Evolutionary conservation across 2,797 vertebrate species (phyloP).

Genomic region (Squalus acanthias): DNA sequence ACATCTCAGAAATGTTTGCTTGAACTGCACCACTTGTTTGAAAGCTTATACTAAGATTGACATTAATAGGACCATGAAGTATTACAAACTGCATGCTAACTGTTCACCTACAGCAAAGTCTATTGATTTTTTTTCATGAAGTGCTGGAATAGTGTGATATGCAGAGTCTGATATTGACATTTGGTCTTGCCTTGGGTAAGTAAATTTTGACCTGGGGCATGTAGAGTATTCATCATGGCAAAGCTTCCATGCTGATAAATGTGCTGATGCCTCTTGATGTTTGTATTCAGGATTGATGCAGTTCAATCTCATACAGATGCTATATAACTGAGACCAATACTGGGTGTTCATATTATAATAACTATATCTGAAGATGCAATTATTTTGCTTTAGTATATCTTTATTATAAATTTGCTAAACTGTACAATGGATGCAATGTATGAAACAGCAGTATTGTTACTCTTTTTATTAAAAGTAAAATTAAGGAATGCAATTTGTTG

Average conservation of each 20-base stretch:
- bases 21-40: neutral
- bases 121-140: conserved; percentile 39
- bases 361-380: neutral
- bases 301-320: neutral
- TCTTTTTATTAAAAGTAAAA: neutral
- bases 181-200: conserved; percentile 34
- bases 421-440: neutral
- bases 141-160: conserved; percentile 35
- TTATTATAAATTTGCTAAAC: neutral
- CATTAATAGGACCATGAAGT: conserved; percentile 28
- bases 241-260: conserved; percentile 16
- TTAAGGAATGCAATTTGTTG: neutral
- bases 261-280: neutral
- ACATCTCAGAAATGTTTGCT: neutral
- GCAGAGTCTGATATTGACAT: conserved; percentile 38
- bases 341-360: neutral
- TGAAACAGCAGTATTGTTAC: neutral
- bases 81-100: conserved; percentile 35
- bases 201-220: conserved; percentile 37
- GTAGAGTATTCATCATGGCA: conserved; percentile 32
- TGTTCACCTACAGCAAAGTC: conserved; percentile 29
- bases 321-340: too few species aligned
- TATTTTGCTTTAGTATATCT: neutral
- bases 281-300: neutral
- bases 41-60: conserved; percentile 30